phyloP scores from a whole-genome alignment of 2,888 invertebrate genomes.

The Eurytoma californica region DNA sequence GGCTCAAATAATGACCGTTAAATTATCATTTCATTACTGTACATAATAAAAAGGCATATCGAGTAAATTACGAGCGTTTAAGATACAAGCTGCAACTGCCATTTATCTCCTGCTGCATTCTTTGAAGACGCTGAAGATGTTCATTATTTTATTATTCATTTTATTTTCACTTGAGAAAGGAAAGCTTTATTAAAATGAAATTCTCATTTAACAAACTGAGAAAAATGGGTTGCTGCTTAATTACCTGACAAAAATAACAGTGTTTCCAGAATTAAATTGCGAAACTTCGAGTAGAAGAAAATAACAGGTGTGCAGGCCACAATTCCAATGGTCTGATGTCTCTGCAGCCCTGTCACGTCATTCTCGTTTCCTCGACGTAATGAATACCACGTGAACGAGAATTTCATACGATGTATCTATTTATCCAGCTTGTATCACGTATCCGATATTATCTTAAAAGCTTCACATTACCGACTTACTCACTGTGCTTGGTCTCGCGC shows the following conservation, averaged over 20 bases:
- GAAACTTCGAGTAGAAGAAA: constrained; percentile 16
- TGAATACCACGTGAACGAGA: constrained; percentile 39
- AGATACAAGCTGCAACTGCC: too few relatives aligned
- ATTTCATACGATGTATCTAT: constrained; percentile 50
- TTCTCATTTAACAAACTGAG: not conserved
- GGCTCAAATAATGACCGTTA: not conserved
- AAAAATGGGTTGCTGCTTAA: not conserved
- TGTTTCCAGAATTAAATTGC: constrained; percentile 29
- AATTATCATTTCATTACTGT: not conserved
- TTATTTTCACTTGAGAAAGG: too few relatives aligned
- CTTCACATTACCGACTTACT: constrained; percentile 55
- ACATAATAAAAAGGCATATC: not conserved
- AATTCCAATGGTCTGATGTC: constrained; percentile 10
- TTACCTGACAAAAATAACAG: not conserved
- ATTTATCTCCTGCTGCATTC: too few relatives aligned
- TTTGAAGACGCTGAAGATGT: too few relatives aligned
- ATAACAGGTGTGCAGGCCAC: constrained; percentile 15
- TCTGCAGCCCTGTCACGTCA: constrained; percentile 11
- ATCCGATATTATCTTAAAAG: constrained; percentile 60
- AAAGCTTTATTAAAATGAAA: not conserved
- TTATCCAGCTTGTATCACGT: constrained; percentile 59
- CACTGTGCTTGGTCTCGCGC: not conserved
- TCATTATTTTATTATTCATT: too few relatives aligned
- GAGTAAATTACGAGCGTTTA: not conserved
- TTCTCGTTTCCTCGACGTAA: constrained; percentile 25